Evolutionary conservation across 1,140 invertebrate genomes (phyloP), one percentile per base, ranked within the genome.

Genomic region (Ylistrum balloti): DNA sequence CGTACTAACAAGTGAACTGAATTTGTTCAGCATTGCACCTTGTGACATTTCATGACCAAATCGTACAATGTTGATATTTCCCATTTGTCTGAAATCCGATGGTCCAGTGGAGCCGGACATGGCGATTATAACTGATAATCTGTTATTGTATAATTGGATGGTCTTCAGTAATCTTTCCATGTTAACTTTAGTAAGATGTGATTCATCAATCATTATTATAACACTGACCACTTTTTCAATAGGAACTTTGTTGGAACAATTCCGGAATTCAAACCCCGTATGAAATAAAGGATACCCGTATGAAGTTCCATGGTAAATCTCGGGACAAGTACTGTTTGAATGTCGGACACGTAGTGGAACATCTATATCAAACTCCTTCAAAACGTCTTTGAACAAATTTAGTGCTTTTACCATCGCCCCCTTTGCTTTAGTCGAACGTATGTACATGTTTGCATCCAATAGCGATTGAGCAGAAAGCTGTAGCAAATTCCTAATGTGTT

Each of bases 1-100:
- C 0, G 95, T 96, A 33, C 45, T 90, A 2, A 93, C 94, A 17
- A 88, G 13, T n/a, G 41, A 45, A 1, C 94, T 33, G 0, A 94
- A 38, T 0, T 86, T 85, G 86, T 95, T 95, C 92, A 93, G 94
- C 15, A 90, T 88, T 33, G 48, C 33, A 2, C 95, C 92, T 17
- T 85, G 85, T 13, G 86, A 85, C 32, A 41, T 15, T 0, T 45
- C 28, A 10, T 41, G 32, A 17, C 33, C 20, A 86, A 35, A 86
- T 10, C 56, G 15, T 28, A 86, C 85, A 22, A 86, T 15, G 11
- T 41, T 86, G 5, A 86, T 32, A 48, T 88, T 88, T 10, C 33
- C 33, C 1, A 41, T 11, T 3, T n/a, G 22, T 15, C 15, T 38
- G 13, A 28, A n/a, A 41, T 34, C 87, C 17, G 56, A 28, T 38